Base-by-base conservation (phyloP, 2,888 invertebrate species). In the Amphipyra tragopoginis region DNA sequence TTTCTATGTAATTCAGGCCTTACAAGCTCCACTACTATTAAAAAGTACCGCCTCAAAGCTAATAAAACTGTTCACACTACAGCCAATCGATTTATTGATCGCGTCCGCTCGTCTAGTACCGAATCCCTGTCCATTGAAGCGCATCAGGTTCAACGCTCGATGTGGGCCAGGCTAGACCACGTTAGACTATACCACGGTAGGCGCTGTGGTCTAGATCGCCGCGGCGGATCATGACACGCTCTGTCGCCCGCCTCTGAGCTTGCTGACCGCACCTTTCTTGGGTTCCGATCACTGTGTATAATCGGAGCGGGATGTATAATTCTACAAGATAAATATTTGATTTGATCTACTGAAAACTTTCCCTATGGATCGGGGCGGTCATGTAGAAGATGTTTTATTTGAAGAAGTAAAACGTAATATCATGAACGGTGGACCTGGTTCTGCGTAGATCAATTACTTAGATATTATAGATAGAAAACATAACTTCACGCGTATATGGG, bases 181-280 rank as follows among this genome's bases (percentile, higher is more conserved):
- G 71, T 65, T 50, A 65, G 72, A 64, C 71, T 65, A 58, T 26
- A 56, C 21, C 67, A 74, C 72, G 72, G 69, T 75, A 66, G 71
- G 65, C 44, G 49, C 73, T 83, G 85, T 75, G 88, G 80, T 85
- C 86, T 84, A 82, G 83, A 83, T 80, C 72, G 73, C 75, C 77
- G 75, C 84, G 82, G 80, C 81, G 80, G 84, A 82, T 84, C 83
- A 86, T 88, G 87, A 88, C 86, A 87, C 87, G 89, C 81, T 89
- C 87, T 87, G 76, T 82, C 88, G 87, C 89, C 83, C 84, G 84
- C 82, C 73, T 79, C 70, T 77, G 74, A 77, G 79, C 80, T 79
- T 77, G 77, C 77, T 65, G 51, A 60, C 68, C 75, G 65, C 79
- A 69, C 73, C 77, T 73, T 26, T n/a, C 6, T 61, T 65, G 44